Percentiles rank a stretch among this genome's conserved stretches.
Evolutionary conservation across 2,888 invertebrate genomes (phyloP).

Genomic region (Melinopterus prodromus): DNA sequence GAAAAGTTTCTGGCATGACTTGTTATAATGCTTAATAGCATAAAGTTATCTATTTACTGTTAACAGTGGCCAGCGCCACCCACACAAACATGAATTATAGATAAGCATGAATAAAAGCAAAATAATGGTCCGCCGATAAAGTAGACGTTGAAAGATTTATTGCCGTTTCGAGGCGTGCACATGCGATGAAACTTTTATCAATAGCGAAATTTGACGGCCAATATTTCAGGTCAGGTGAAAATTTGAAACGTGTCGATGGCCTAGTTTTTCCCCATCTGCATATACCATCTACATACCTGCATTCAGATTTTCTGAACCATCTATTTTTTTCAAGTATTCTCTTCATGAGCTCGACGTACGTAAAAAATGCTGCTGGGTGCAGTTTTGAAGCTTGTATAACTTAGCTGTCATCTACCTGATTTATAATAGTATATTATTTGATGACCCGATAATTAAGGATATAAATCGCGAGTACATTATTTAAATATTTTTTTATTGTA

Average conservation of each 20-base stretch:
- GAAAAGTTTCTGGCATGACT: background rate
- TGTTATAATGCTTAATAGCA: background rate
- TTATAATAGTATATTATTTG: too few relatives aligned
- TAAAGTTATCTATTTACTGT: background rate
- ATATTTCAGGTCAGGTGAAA: background rate
- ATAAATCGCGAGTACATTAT: too few relatives aligned
- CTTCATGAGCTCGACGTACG: too few relatives aligned
- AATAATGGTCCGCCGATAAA: background rate
- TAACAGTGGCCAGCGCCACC: background rate
- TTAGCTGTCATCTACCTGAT: too few relatives aligned
- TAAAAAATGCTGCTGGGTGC: too few relatives aligned
- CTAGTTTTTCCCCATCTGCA: background rate
- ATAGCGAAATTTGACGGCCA: background rate
- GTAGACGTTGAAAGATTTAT: constrained; percentile 4
- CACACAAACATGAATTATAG: background rate
- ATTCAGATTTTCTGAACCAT: background rate
- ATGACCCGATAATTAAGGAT: too few relatives aligned
- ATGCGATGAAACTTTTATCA: constrained; percentile 4
- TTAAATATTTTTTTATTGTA: too few relatives aligned
- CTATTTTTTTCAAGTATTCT: too few relatives aligned
- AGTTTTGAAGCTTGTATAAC: too few relatives aligned
- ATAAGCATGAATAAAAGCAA: constrained; percentile 4
- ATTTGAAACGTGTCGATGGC: background rate
- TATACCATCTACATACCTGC: background rate
- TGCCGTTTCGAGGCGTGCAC: background rate